Base-by-base conservation (phyloP, 2,113 vertebrate species). In the Myrmecophaga tridactyla region DNA sequence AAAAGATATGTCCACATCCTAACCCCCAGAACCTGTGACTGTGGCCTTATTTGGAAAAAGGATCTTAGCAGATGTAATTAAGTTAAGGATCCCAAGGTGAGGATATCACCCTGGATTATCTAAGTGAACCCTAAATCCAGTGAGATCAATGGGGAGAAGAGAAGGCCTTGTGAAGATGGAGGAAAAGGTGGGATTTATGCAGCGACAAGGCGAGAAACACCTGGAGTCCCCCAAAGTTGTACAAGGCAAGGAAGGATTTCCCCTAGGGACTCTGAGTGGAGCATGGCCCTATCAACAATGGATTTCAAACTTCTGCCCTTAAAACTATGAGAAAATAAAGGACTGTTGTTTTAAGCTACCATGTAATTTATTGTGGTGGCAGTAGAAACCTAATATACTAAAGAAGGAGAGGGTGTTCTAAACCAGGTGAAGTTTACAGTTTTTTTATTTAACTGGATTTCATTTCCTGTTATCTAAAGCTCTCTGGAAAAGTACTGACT, bases 351-450 rank as follows among this genome's bases (percentile, higher is more conserved):
- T 48, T 48, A 48, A 48, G 11, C 46, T 11, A 65, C n/a, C 36
- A 46, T 29, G 11, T 72, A 0, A 56, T 65, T 90, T 62, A 6
- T 75, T 46, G 20, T 13, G 48, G 56, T 21, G n/a, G 34, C 53
- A 43, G 4, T 1, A 4, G 11, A 29, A 63, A 12, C 20, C 3
- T 17, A 58, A 60, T 6, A 62, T 21, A 10, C 13, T 2, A 0
- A 34, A 6, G 11, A 17, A 78, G 25, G 77, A 77, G 20, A 82
- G 7, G 14, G 3, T 20, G 14, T 31, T 29, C 29, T 51, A 39
- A 58, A 39, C 39, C 14, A 75, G 43, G 51, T 48, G 18, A 69
- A 62, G 39, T 58, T 41, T 36, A 78, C 53, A 72, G 27, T 15
- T 69, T 41, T 41, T 67, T 9, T 20, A 21, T 12, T 31, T 77